Evolutionary conservation across 64 coral and sea anemone genomes (phyloP), one percentile per base, ranked within the genome.

Genomic region (Actinia equina): DNA sequence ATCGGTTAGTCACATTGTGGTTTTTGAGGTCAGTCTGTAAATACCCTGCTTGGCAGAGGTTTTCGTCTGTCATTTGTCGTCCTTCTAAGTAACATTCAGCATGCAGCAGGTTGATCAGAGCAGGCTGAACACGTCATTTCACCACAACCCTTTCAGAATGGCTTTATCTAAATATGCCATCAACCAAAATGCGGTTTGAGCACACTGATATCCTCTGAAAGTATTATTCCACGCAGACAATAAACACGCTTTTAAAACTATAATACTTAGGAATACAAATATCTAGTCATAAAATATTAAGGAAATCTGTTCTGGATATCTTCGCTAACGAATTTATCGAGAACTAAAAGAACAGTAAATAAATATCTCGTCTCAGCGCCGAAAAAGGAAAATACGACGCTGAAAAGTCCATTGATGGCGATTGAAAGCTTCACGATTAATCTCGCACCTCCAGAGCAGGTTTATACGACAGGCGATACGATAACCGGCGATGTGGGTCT

Each of bases 121-220:
- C 82, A 45, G 16, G 30, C 30, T 37, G 30, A 37, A 37, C 30
- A 37, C 30, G 30, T 37, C 43, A 59, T 11, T n/a, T 23, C 53
- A 37, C 82, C 52, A 9, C 82, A 84, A 15, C 52, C 19, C 62
- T 20, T 65, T n/a, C n/a, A 9, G 5, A 22, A 37, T 37, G 30
- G 30, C 62, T n/a, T 65, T 65, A 65, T 65, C 62, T 65, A 65
- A 65, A 65, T 65, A 65, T 65, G 62, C n/a, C 62, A 65, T 65
- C 62, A 23, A 22, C n/a, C 16, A 23, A 13, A 20, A 65, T 23
- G 62, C 62, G 62, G 62, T 65, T 65, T 65, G 19, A 7, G 30
- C 30, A 6, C n/a, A 65, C 19, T 65, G 62, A 65, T 65, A 65
- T 65, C 6, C 7, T 65, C 19, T 23, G 7, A n/a, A n/a, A 23